Base-by-base conservation (phyloP, 2,797 vertebrate genomes). In the Scarus forsteni region DNA sequence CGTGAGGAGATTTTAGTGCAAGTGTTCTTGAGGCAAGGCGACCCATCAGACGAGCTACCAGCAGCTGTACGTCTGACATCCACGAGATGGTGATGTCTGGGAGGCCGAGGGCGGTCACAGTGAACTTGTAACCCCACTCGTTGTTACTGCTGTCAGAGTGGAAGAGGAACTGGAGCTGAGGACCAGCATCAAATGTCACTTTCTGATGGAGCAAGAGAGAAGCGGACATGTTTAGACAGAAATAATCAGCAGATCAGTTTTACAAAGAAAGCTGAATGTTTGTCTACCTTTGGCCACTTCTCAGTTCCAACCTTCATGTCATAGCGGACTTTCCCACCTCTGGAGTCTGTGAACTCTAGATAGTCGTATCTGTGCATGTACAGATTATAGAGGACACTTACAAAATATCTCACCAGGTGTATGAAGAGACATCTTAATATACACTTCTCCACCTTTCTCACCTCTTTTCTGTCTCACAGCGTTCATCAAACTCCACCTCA, bases 81-180 rank as follows among this genome's bases (percentile, higher is more conserved):
- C 98, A 99, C 14, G 97, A 98, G 38, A 99, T 93, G 0, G 96
- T 95, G 59, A 99, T 95, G 50, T 99, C 97, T 0, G 97, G 97
- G 11, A 98, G 93, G 69, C 98, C 98, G 0, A 94, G 95, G 1
- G 98, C 97, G 0, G 96, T 98, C 79, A 99, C 95, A 0, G 94
- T 94, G 84, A 99, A 99, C 90, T 97, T 99, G 93, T 98, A 99
- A 67, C 98, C 98, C 98, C 98, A 99, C 90, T 99, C 98, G 7
- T 97, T 98, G 85, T 98, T 99, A 75, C 96, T 99, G 93, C 96
- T 98, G 84, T 99, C 98, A 16, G 98, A 99, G 93, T 99, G 97
- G 92, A 99, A 99, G 80, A 99, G 95, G 93, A 99, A 99, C 93
- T 98, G 98, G 67, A 99, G 95, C 92, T 97, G 96, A 81, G 97